These are phyloP conservation scores for Lasiurus borealis DNA, from an alignment of 2,113 vertebrate genomes.

Conservation along the genomic window DNA sequence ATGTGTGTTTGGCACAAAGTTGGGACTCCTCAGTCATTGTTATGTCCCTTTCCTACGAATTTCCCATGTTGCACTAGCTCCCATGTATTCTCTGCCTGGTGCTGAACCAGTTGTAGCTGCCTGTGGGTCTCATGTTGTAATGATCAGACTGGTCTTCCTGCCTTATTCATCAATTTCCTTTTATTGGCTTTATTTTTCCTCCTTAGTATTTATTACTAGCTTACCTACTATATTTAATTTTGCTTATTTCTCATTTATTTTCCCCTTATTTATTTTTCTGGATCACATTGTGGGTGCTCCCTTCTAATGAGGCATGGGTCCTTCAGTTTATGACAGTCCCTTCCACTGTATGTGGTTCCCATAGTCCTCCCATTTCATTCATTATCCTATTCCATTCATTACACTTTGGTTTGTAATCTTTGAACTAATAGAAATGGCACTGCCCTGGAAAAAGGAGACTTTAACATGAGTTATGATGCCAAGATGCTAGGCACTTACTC, in stretches of 20 bases:
- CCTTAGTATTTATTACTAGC: not conserved
- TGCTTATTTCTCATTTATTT: not conserved
- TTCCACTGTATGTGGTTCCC: accelerated
- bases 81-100: not conserved
- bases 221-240: not conserved
- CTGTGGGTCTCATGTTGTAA: no score
- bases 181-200: not conserved
- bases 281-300: not conserved
- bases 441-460: not conserved
- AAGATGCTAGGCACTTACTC: not conserved
- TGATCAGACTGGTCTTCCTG: not conserved
- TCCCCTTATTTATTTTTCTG: not conserved
- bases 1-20: not conserved
- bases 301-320: not conserved
- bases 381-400: no score
- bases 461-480: not conserved
- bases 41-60: not conserved
- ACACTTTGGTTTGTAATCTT: not conserved
- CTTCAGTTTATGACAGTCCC: not conserved
- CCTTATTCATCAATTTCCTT: not conserved
- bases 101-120: not conserved
- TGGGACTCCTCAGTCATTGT: not conserved
- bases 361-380: not conserved
- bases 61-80: not conserved
- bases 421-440: no score